Evolutionary conservation across 37 sponge, comb jelly and placozoan genomes (phyloP).

Genomic region (Eunapius fragilis): DNA sequence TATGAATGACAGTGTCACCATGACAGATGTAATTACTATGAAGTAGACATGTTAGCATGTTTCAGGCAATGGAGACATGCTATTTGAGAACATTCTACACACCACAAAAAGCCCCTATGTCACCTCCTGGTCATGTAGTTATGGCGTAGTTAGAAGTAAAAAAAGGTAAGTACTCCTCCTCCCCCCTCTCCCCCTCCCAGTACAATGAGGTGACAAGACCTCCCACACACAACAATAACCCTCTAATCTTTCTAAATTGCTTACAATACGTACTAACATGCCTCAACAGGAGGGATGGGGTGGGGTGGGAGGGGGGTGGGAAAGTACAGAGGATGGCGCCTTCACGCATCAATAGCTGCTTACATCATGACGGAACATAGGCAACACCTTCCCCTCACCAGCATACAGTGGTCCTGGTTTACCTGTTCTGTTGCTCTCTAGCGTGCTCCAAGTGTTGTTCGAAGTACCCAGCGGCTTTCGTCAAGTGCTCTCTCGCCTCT

Average conservation of each 20-base stretch:
- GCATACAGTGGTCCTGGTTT: neutral
- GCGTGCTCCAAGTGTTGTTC: constrained; percentile 69
- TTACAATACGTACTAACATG: no score
- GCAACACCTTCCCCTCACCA: no score
- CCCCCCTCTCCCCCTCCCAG: no score
- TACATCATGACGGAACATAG: no score
- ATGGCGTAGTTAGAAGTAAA: no score
- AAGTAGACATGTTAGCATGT: neutral
- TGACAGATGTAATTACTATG: neutral
- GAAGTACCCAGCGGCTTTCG: constrained; percentile 63
- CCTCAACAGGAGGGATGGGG: no score
- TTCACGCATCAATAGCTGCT: no score
- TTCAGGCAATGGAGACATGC: neutral
- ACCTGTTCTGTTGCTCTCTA: constrained; percentile 58
- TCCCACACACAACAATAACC: neutral
- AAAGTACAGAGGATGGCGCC: no score
- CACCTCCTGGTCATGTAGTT: neutral
- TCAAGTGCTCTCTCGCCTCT: constrained; percentile 68
- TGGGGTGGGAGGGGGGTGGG: no score
- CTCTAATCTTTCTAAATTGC: no score
- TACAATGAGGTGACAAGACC: neutral
- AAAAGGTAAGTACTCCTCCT: neutral
- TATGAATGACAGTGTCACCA: neutral
- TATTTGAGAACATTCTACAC: neutral
- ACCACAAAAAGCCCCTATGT: neutral